Conservation (phyloP, 2,888 invertebrate genomes). For the Criorhina ranunculi region DNA sequence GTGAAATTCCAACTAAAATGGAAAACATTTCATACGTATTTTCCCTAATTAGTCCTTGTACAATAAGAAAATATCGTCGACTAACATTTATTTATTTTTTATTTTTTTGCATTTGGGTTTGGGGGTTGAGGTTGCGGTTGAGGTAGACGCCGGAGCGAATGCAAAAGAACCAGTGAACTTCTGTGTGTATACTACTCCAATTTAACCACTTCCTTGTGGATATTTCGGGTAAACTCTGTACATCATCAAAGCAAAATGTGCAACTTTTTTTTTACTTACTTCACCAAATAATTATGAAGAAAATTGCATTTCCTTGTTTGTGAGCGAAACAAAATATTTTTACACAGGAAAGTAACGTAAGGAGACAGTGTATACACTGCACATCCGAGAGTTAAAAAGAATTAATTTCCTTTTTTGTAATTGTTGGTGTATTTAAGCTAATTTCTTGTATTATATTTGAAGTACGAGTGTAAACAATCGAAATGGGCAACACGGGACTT, state of each 20-base stretch:
- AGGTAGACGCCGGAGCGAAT: background rate
- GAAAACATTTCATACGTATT: conserved; percentile 52
- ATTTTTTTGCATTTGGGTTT: background rate
- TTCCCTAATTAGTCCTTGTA: conserved; percentile 56
- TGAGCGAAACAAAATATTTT: conserved; percentile 2
- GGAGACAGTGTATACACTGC: background rate
- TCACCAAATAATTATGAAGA: conserved; percentile 51
- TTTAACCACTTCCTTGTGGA: background rate
- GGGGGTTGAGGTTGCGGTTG: background rate
- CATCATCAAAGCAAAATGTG: conserved; percentile 41
- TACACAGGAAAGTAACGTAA: background rate
- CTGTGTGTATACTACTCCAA: background rate
- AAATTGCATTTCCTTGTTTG: conserved; percentile 19
- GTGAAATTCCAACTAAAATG: conserved; percentile 25
- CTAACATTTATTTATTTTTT: conserved; percentile 13
- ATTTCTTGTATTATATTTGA: conserved; percentile 47
- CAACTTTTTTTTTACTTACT: conserved; percentile 34
- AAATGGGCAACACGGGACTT: conserved; percentile 27
- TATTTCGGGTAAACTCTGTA: conserved; percentile 18
- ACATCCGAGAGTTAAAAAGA: conserved; percentile 24
- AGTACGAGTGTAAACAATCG: conserved; percentile 17
- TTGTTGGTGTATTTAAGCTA: conserved; percentile 44
- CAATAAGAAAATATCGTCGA: conserved; percentile 32
- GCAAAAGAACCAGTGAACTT: background rate
- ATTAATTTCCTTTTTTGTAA: conserved; percentile 51